A percentile compares a stretch with the other conserved stretches of the same genome.
These are phyloP conservation scores for Sylvilagus bachmani DNA, from an alignment of 2,113 vertebrate genomes.

Conservation along the genomic window DNA sequence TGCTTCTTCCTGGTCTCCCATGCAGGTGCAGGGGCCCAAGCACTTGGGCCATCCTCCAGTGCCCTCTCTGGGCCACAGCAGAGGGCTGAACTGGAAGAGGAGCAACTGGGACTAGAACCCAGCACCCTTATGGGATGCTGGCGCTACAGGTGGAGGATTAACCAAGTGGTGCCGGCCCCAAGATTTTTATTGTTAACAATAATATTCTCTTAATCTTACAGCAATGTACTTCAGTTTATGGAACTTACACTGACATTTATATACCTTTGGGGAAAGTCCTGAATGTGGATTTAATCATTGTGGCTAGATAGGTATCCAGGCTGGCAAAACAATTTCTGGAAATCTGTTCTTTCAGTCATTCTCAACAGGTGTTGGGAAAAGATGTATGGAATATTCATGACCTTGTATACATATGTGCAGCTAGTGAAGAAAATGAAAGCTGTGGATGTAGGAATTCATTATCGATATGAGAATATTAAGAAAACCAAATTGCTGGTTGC, in stretches of 20 bases:
- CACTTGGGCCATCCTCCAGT: too few species aligned
- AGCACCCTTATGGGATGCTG: too few species aligned
- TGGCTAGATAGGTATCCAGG: conserved; percentile 37
- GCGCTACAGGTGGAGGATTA: too few species aligned
- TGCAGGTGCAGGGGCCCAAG: too few species aligned
- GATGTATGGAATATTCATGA: neutral
- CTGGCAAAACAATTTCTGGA: conserved; percentile 42
- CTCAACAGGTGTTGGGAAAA: conserved; percentile 53
- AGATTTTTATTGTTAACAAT: conserved; percentile 71
- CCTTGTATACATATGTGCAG: neutral
- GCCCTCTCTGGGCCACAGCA: too few species aligned
- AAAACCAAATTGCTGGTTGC: conserved; percentile 65
- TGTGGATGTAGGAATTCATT: conserved; percentile 43
- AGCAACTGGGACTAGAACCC: too few species aligned
- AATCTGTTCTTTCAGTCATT: neutral
- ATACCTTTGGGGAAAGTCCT: conserved; percentile 74
- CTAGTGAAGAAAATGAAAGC: conserved; percentile 37
- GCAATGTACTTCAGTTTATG: conserved; percentile 76
- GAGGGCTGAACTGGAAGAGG: too few species aligned
- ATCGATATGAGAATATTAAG: conserved; percentile 56
- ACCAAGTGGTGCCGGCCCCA: too few species aligned
- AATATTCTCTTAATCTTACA: conserved; percentile 76
- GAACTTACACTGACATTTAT: conserved; percentile 71
- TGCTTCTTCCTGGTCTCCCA: too few species aligned
- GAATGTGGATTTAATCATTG: conserved; percentile 59